These are phyloP conservation scores for Brienomyrus longianalis DNA, from an alignment of 2,113 vertebrate genomes.

Conservation along the genomic window DNA sequence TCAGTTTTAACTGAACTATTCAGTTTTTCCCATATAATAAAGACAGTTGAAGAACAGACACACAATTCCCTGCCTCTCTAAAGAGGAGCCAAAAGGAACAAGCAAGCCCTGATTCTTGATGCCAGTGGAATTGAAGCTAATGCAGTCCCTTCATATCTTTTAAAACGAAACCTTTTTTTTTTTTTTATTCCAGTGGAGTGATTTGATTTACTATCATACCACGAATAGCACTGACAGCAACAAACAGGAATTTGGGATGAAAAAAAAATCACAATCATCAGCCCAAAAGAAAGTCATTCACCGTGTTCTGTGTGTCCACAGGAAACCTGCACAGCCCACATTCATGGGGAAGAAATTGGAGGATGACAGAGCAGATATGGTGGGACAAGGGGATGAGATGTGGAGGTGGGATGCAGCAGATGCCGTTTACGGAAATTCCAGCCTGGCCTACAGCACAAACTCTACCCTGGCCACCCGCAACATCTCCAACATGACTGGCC, in stretches of 20 bases:
- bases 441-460: conserved; percentile 12
- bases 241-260: not conserved
- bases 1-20: not conserved
- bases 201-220: not conserved
- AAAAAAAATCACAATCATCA: not conserved
- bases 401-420: not conserved
- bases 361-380: not conserved
- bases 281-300: not conserved
- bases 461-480: conserved; percentile 20
- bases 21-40: not conserved
- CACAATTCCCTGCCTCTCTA: not conserved
- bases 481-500: not conserved
- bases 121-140: not conserved
- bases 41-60: not conserved
- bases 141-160: not conserved
- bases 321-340: not conserved
- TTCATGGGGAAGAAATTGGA: not conserved
- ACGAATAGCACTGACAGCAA: not conserved
- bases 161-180: not conserved
- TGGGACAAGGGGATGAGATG: not conserved
- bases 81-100: not conserved
- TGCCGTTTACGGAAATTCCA: not conserved
- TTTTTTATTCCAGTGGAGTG: not conserved
- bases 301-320: not conserved
- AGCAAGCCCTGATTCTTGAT: not conserved